These are phyloP conservation scores for Columba livia DNA, from an alignment of 2,113 vertebrate species.

Conservation along the genomic window DNA sequence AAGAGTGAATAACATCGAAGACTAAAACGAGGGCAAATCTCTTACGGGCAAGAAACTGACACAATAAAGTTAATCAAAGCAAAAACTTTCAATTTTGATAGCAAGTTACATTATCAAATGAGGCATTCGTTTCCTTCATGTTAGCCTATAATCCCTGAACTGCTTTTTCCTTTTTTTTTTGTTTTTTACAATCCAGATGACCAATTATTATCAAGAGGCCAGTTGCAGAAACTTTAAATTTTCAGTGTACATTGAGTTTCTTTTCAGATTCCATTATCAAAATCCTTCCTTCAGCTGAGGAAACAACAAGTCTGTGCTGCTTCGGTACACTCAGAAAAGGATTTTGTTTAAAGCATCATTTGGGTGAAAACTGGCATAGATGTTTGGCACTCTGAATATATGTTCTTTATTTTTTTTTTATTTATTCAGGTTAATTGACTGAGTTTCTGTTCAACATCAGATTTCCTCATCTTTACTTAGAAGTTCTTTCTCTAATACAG, in stretches of 20 bases:
- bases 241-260: background rate
- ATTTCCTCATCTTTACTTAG: background rate
- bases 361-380: background rate
- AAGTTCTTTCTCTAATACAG: background rate
- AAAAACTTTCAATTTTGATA: background rate
- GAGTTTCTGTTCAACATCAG: background rate
- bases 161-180: background rate
- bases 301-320: background rate
- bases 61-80: background rate
- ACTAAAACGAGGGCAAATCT: background rate
- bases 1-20: background rate
- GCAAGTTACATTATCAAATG: background rate
- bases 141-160: background rate
- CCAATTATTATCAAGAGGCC: background rate
- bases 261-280: background rate
- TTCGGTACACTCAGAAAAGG: background rate
- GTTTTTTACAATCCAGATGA: background rate
- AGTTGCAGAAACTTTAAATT: background rate
- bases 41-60: background rate
- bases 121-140: background rate
- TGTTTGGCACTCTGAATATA: background rate
- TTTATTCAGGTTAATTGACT: background rate
- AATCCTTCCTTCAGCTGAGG: background rate
- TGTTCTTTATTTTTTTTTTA: background rate
- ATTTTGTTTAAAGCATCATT: background rate